Conservation (phyloP, 2,888 invertebrate species). For the Apoda limacodes region DNA sequence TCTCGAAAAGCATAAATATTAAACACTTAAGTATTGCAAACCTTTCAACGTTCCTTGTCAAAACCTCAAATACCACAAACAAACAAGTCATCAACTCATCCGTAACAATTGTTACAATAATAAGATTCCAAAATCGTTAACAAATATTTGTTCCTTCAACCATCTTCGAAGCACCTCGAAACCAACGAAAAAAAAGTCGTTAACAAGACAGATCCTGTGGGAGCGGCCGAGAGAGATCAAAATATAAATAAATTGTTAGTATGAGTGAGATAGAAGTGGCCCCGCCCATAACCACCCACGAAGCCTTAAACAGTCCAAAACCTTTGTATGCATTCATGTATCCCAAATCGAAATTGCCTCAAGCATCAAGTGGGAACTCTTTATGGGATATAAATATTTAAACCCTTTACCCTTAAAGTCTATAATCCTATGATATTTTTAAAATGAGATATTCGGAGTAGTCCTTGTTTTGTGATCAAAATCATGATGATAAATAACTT, state of each 20-base stretch:
- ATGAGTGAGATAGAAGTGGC: conserved; percentile 38
- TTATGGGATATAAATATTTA: conserved; percentile 34
- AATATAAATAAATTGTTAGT: conserved; percentile 25
- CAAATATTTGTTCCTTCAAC: conserved; percentile 67
- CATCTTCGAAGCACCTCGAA: conserved; percentile 55
- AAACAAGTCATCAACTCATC: conserved; percentile 42
- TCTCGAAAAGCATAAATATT: too few relatives aligned
- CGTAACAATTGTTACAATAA: too few relatives aligned
- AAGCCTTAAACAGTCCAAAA: conserved; percentile 68
- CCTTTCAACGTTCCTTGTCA: neutral
- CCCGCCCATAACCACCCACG: conserved; percentile 70
- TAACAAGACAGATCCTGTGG: conserved; percentile 67
- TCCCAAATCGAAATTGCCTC: conserved; percentile 66
- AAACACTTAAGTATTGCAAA: neutral
- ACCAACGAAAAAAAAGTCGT: conserved; percentile 61
- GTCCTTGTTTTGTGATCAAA: conserved; percentile 62
- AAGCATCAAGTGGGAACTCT: conserved; percentile 36
- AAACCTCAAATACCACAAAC: conserved; percentile 23
- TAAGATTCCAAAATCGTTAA: conserved; percentile 65
- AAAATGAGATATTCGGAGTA: conserved; percentile 62
- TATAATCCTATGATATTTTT: conserved; percentile 31
- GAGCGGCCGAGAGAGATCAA: conserved; percentile 54
- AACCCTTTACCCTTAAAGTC: conserved; percentile 29
- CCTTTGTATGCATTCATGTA: conserved; percentile 69
- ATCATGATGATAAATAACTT: conserved; percentile 68